Conservation (phyloP, 2,113 vertebrate genomes). For the Himantopus leucocephalus region DNA sequence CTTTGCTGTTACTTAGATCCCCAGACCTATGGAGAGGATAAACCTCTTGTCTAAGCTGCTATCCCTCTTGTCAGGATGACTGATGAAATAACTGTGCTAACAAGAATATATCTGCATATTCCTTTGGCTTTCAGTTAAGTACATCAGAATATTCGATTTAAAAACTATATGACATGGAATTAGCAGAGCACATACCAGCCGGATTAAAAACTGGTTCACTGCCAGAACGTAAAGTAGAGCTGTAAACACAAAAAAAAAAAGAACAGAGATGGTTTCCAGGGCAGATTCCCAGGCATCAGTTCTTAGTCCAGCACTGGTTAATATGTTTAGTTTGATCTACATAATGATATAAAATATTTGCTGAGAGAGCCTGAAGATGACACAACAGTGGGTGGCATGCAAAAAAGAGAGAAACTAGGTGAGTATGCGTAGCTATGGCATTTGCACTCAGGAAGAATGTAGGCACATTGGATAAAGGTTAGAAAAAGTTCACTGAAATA, state of each 20-base stretch:
- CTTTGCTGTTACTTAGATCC: neutral
- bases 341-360: neutral
- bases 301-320: neutral
- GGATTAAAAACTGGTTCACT: neutral
- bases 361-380: neutral
- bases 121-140: neutral
- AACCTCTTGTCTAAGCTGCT: neutral
- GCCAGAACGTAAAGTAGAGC: neutral
- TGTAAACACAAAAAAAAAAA: neutral
- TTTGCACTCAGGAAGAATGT: neutral
- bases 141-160: neutral
- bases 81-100: neutral
- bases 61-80: neutral
- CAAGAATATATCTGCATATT: neutral
- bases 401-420: neutral
- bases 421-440: neutral
- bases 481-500: neutral
- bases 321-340: neutral
- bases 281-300: neutral
- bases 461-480: neutral
- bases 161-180: neutral
- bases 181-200: neutral
- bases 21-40: neutral
- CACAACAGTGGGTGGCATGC: neutral
- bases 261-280: neutral